These are phyloP conservation scores for Listronotus oregonensis DNA, from an alignment of 1,140 invertebrate species.

Conservation along the genomic window DNA sequence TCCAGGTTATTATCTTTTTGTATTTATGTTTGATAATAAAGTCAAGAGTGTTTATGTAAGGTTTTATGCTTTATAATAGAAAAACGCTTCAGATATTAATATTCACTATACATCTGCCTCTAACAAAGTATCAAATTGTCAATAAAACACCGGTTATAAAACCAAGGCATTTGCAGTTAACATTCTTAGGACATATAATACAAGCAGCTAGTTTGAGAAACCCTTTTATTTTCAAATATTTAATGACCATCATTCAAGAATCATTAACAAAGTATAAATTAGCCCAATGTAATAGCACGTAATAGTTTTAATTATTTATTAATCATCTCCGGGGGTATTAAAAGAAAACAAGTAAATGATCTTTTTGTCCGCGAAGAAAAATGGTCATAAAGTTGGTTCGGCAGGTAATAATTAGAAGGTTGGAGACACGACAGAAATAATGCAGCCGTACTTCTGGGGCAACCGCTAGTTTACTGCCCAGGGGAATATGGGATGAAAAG, in stretches of 20 bases:
- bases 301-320: slow-evolving; percentile 22
- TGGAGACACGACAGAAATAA: slow-evolving; percentile 9
- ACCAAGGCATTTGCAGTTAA: slow-evolving; percentile 19
- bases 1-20: no score
- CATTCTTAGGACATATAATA: slow-evolving; percentile 17
- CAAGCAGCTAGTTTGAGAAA: slow-evolving; percentile 10
- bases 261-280: slow-evolving; percentile 19
- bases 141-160: slow-evolving; percentile 16
- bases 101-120: neutral
- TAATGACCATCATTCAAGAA: slow-evolving; percentile 7
- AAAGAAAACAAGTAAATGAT: slow-evolving; percentile 11
- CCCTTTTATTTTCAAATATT: slow-evolving; percentile 10
- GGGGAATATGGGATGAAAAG: slow-evolving; percentile 27
- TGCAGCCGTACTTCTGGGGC: neutral
- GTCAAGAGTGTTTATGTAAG: no score
- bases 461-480: slow-evolving; percentile 17
- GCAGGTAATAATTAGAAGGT: slow-evolving; percentile 26
- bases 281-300: slow-evolving; percentile 3
- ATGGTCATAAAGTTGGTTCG: slow-evolving; percentile 5
- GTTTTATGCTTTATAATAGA: no score
- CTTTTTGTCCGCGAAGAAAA: slow-evolving; percentile 19
- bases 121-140: slow-evolving; percentile 15
- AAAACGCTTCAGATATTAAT: no score
- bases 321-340: neutral
- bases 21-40: no score